Evolutionary conservation across 35 echinoderm and acorn worm genomes (phyloP).

Genomic region (Diadema setosum): DNA sequence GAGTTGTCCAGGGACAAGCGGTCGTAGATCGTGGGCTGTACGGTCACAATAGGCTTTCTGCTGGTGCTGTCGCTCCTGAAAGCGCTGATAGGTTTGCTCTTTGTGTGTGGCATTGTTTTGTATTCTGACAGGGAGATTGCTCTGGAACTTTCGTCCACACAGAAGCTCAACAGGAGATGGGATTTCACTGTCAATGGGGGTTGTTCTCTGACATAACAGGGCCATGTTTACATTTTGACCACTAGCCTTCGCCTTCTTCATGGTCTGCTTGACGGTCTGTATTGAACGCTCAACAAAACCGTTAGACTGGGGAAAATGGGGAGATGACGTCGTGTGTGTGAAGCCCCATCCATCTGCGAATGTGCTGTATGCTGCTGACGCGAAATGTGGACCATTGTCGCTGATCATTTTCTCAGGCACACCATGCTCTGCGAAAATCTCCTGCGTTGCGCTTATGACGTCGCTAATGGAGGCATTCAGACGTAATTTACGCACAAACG

Average conservation of each 20-base stretch:
- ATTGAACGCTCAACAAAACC: slow-evolving; percentile 36
- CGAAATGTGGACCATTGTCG: slow-evolving; percentile 69
- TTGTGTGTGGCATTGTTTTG: not conserved
- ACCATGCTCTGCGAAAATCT: slow-evolving; percentile 63
- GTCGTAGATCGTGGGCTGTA: not conserved
- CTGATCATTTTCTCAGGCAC: slow-evolving; percentile 64
- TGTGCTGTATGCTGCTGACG: slow-evolving; percentile 13
- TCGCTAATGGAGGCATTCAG: not conserved
- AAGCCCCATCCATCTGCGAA: slow-evolving; percentile 47
- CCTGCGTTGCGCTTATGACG: slow-evolving; percentile 27
- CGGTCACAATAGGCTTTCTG: slow-evolving; percentile 36
- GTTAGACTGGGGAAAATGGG: slow-evolving; percentile 51
- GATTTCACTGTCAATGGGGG: slow-evolving; percentile 13
- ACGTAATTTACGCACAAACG: slow-evolving; percentile 2
- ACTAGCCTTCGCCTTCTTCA: not conserved
- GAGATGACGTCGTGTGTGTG: slow-evolving; percentile 37
- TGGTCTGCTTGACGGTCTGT: slow-evolving; percentile 26
- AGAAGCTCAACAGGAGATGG: slow-evolving; percentile 12
- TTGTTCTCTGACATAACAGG: not conserved
- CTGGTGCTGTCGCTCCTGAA: not conserved
- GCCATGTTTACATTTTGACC: not conserved
- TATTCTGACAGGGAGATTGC: slow-evolving; percentile 28
- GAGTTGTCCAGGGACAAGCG: not conserved
- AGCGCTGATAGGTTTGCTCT: not conserved
- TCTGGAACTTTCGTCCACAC: slow-evolving; percentile 1